Conservation (phyloP, 2,888 invertebrate species). For the Conops quadrifasciatus region DNA sequence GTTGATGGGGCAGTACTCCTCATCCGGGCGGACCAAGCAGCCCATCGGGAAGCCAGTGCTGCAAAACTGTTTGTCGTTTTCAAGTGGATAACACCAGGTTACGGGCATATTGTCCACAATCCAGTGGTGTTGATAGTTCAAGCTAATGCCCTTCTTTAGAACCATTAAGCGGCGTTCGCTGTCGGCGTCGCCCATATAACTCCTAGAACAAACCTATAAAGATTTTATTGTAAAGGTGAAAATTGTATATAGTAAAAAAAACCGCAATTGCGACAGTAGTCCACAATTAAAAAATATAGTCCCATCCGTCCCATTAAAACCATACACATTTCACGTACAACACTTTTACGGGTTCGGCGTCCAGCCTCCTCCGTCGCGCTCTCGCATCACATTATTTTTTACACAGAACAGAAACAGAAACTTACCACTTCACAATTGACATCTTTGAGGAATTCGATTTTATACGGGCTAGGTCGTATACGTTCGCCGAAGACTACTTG, state of each 20-base stretch:
- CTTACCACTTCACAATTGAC: conserved; percentile 69
- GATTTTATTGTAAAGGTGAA: too few relatives aligned
- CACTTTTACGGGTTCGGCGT: too few relatives aligned
- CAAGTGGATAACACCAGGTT: conserved; percentile 90
- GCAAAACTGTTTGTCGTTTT: conserved; percentile 83
- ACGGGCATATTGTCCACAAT: conserved; percentile 99
- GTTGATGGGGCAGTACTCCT: conserved; percentile 70
- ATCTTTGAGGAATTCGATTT: conserved; percentile 83
- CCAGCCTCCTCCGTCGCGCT: too few relatives aligned
- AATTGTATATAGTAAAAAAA: too few relatives aligned
- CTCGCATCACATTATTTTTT: too few relatives aligned
- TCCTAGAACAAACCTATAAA: conserved; percentile 70
- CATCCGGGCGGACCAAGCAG: conserved; percentile 77
- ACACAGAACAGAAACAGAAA: conserved; percentile 22
- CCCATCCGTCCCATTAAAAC: too few relatives aligned
- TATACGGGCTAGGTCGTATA: conserved; percentile 92
- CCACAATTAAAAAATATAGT: too few relatives aligned
- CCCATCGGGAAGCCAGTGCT: conserved; percentile 98
- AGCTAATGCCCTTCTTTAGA: conserved; percentile 88
- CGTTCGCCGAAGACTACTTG: conserved; percentile 99
- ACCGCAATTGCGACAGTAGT: too few relatives aligned
- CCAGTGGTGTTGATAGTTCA: conserved; percentile 99
- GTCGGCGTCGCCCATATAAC: conserved; percentile 74
- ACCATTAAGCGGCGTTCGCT: conserved; percentile 78
- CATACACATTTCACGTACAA: too few relatives aligned